Base-by-base conservation (phyloP, 2,797 vertebrate species). In the Syngnathus rostellatus region DNA sequence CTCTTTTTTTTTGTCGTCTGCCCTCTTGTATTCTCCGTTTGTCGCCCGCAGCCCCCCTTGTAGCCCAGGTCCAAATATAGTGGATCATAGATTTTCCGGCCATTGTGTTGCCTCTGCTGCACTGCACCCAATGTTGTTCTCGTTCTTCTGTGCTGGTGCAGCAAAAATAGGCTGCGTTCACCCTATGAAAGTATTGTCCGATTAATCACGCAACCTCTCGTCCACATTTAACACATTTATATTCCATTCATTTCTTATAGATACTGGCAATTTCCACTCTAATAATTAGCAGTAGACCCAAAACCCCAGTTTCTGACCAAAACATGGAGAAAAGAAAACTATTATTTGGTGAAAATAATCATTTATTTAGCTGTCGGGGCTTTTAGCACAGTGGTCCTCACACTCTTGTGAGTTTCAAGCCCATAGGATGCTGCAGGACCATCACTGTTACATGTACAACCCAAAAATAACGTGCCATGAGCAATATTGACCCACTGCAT, bases 21-120 rank as follows among this genome's bases (percentile, higher is more conserved):
- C 63, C 72, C 72, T 43, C 65, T n/a, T 69, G 67, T 78, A n/a
- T 70, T 67, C 50, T 45, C 64, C 54, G 61, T 64, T 43, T 72
- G 46, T 58, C 43, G 63, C 63, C 63, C 9, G 6, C 63, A 65
- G 58, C 69, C 59, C 63, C 68, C 21, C 76, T 77, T 67, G 40
- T 51, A 60, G 65, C 51, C 65, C 63, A 23, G 11, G 51, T 66
- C 78, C 45, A 69, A 65, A 68, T 72, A 19, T 65, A 63, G 2
- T 19, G 23, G 23, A 50, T 63, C 45, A 19, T 31, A 37, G 45
- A 63, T 46, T 37, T 57, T 46, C 5, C 16, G 9, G 25, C 25
- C 45, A 38, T 61, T 61, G 59, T 41, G 11, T 41, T 41, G 59
- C n/a, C 9, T 40, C 19, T 41, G 59, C 59, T 61, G n/a, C 17